Evolutionary conservation across 2,888 invertebrate genomes (phyloP).

Genomic region (Axea sp.): DNA sequence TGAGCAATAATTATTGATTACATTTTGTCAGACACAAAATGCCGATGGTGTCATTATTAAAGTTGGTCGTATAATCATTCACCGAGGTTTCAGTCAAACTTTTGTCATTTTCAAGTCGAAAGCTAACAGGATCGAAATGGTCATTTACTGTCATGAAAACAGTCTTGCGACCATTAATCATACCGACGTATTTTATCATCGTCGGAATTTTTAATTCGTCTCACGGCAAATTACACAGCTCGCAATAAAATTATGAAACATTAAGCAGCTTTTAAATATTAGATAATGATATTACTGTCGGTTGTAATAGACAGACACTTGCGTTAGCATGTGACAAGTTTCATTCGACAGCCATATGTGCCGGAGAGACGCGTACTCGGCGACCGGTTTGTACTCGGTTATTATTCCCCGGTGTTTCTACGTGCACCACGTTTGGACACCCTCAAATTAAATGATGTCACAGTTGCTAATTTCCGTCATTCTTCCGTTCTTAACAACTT

Average conservation of each 20-base stretch:
- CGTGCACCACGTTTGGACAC: slow-evolving; percentile 51
- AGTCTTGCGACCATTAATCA: slow-evolving; percentile 21
- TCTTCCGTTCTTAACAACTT: slow-evolving; percentile 67
- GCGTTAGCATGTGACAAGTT: slow-evolving; percentile 51
- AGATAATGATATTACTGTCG: slow-evolving; percentile 41
- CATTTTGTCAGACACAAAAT: too few species aligned
- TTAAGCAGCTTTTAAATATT: slow-evolving; percentile 48
- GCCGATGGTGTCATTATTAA: too few species aligned
- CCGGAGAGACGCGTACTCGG: slow-evolving; percentile 13
- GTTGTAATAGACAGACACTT: slow-evolving; percentile 28
- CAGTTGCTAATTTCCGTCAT: slow-evolving; percentile 72
- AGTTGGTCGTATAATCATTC: too few species aligned
- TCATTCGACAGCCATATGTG: slow-evolving; percentile 57
- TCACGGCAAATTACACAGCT: slow-evolving; percentile 33
- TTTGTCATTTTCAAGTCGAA: too few species aligned
- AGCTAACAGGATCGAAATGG: too few species aligned
- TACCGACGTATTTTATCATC: neutral
- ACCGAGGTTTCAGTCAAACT: too few species aligned
- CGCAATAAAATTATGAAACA: slow-evolving; percentile 11
- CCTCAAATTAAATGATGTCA: slow-evolving; percentile 72
- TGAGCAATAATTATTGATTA: too few species aligned
- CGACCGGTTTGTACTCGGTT: slow-evolving; percentile 39
- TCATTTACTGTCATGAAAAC: too few species aligned
- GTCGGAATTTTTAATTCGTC: neutral
- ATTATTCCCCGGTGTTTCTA: slow-evolving; percentile 54